A percentile compares a stretch with the other conserved stretches of the same genome.
Evolutionary conservation across 53 echinoderm and acorn worm species (phyloP).

Genomic region (Crossaster papposus): DNA sequence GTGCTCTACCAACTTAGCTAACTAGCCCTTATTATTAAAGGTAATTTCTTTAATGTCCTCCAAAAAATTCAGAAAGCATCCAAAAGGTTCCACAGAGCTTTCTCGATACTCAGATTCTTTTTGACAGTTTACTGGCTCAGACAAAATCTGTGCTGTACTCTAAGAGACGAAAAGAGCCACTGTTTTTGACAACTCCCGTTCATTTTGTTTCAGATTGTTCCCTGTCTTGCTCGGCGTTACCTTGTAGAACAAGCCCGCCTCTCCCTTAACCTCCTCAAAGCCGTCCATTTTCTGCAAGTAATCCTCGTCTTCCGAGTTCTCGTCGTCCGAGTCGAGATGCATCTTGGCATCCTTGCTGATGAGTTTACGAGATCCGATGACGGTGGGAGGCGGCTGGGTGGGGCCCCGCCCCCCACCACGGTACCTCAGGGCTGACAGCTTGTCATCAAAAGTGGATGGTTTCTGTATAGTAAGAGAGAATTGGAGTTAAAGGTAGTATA

Average conservation of each 20-base stretch:
- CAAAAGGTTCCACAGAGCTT: too few relatives aligned
- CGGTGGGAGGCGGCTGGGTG: slow-evolving; percentile 69
- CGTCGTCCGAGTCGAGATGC: slow-evolving; percentile 75
- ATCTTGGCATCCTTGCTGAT: slow-evolving; percentile 77
- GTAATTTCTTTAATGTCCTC: too few relatives aligned
- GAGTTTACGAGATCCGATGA: slow-evolving; percentile 82
- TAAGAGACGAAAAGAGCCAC: too few relatives aligned
- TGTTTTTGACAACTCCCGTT: too few relatives aligned
- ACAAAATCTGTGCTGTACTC: too few relatives aligned
- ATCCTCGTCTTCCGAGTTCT: slow-evolving; percentile 73
- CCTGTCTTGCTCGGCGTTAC: slow-evolving; percentile 17
- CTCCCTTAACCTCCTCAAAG: slow-evolving; percentile 86
- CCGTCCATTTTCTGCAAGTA: slow-evolving; percentile 80
- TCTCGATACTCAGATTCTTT: too few relatives aligned
- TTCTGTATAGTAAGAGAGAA: slow-evolving; percentile 11
- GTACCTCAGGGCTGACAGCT: slow-evolving; percentile 42
- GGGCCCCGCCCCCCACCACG: slow-evolving; percentile 37
- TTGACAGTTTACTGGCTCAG: too few relatives aligned
- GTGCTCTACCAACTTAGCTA: too few relatives aligned
- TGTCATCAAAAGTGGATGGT: background rate
- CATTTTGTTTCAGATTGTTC: too few relatives aligned
- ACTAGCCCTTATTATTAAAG: too few relatives aligned
- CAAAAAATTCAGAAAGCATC: too few relatives aligned
- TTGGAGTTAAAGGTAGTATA: too few relatives aligned
- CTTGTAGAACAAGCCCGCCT: slow-evolving; percentile 91